These are phyloP conservation scores for Meganola albula DNA, from an alignment of 2,888 invertebrate genomes.

Conservation along the genomic window DNA sequence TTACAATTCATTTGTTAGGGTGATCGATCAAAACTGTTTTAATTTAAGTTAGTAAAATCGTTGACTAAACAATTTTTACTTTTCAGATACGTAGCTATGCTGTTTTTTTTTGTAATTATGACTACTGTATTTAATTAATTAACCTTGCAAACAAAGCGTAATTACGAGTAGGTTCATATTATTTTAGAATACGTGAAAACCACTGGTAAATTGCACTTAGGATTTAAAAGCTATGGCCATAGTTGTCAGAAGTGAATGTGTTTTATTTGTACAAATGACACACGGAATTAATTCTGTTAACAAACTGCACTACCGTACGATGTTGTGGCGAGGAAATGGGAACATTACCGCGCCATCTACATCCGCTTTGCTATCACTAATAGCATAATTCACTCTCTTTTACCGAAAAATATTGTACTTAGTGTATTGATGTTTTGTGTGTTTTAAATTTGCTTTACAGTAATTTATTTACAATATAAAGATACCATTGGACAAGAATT, in stretches of 20 bases:
- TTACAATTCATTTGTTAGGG: conserved; percentile 28
- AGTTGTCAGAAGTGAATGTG: conserved; percentile 9
- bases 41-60: background rate
- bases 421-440: too few relatives aligned
- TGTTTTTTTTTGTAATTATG: too few relatives aligned
- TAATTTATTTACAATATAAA: too few relatives aligned
- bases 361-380: conserved; percentile 32
- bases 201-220: background rate
- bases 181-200: background rate
- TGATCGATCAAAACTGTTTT: conserved; percentile 5
- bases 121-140: too few relatives aligned
- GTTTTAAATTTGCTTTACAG: too few relatives aligned
- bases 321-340: conserved; percentile 23
- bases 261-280: conserved; percentile 22
- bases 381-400: conserved; percentile 29
- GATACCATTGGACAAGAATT: too few relatives aligned
- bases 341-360: conserved; percentile 24
- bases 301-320: conserved; percentile 28
- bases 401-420: conserved; percentile 22
- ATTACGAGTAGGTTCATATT: background rate
- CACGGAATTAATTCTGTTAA: conserved; percentile 35
- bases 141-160: too few relatives aligned
- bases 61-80: too few relatives aligned
- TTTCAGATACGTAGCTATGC: too few relatives aligned
- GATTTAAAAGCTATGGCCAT: background rate